Conservation (phyloP, 2,113 vertebrate species). For the Petrocephalus zakoni region DNA sequence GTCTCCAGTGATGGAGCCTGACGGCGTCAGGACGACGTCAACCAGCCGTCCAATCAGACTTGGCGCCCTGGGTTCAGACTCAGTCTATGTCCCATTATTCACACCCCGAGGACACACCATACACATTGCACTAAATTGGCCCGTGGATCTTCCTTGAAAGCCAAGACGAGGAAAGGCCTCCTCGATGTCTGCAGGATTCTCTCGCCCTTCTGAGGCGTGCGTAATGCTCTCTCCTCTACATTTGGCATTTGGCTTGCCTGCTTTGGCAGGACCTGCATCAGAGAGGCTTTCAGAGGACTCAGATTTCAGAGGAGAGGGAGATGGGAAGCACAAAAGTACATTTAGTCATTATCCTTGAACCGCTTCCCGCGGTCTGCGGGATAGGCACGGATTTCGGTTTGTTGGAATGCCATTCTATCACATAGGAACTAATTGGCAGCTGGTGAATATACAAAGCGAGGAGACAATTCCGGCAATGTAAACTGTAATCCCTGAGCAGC, state of each 20-base stretch:
- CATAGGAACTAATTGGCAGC: constrained; percentile 5
- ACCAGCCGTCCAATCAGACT: background rate
- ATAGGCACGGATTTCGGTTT: background rate
- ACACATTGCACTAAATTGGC: background rate
- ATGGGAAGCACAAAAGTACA: background rate
- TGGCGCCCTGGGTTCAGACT: background rate
- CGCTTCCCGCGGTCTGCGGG: background rate
- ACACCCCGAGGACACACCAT: background rate
- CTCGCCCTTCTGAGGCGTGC: background rate
- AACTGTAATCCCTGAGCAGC: background rate
- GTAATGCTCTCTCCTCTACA: background rate
- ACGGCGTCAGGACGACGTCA: background rate
- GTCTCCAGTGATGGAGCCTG: background rate
- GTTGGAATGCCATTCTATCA: background rate
- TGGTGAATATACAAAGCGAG: constrained; percentile 1
- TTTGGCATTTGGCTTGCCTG: background rate
- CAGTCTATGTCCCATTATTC: background rate
- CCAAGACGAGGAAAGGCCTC: background rate
- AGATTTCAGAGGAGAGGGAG: constrained; percentile 7
- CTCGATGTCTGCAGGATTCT: background rate
- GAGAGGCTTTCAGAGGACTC: background rate
- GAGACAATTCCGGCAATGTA: background rate
- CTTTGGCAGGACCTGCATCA: background rate
- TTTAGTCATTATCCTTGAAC: constrained; percentile 11
- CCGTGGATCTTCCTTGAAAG: background rate